These are phyloP conservation scores for Camponotus pennsylvanicus DNA, from an alignment of 1,140 invertebrate species.

Conservation along the genomic window DNA sequence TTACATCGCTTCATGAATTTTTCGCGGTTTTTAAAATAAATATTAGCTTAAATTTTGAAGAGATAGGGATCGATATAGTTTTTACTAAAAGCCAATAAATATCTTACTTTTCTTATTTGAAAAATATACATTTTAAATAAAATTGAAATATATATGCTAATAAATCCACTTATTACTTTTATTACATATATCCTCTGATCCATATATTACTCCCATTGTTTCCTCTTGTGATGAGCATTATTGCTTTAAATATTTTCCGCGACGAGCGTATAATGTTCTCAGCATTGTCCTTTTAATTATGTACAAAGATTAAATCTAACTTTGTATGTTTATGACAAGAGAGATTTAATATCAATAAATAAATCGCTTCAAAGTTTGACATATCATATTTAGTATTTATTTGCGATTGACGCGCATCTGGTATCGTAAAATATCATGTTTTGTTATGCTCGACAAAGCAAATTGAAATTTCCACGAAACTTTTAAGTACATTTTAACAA, in stretches of 20 bases:
- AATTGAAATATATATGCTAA: background rate
- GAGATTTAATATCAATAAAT: constrained; percentile 18
- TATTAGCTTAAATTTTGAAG: constrained; percentile 9
- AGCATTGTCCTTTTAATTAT: constrained; percentile 11
- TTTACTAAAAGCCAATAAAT: background rate
- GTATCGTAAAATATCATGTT: background rate
- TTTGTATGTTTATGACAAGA: background rate
- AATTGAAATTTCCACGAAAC: constrained; percentile 23
- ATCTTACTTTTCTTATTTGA: background rate
- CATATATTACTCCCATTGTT: background rate
- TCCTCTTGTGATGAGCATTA: background rate
- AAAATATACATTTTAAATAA: background rate
- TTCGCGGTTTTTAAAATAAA: background rate
- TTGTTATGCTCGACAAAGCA: background rate
- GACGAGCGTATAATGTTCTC: background rate
- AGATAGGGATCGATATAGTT: background rate
- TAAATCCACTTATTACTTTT: background rate
- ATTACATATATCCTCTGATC: background rate
- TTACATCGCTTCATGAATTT: background rate
- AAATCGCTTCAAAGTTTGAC: constrained; percentile 24
- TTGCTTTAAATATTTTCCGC: background rate
- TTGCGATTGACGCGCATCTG: background rate
- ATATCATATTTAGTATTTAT: constrained; percentile 32
- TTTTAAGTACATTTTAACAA: constrained; percentile 14
- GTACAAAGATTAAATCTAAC: background rate